Evolutionary conservation across 1,140 invertebrate species (phyloP), one percentile per base, ranked within the genome.

Genomic region (Hyles euphorbiae): DNA sequence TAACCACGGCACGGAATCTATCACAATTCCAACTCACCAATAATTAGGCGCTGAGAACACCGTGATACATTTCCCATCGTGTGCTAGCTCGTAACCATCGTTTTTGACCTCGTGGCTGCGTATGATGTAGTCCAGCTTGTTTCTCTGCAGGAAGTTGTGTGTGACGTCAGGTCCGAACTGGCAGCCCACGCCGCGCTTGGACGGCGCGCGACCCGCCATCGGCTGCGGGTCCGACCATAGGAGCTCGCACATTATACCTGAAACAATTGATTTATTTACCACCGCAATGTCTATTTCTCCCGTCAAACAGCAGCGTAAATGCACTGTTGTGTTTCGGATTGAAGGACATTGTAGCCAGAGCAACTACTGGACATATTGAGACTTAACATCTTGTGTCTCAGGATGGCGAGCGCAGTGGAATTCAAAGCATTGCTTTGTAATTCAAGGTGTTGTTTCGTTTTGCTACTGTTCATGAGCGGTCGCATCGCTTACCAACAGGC

Each of bases 141-240:
- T 99, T 9, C 90, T 78, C 58, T 93, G 86, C 32, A 98, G 91
- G 88, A 99, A 99, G 59, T 91, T 91, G 63, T 94, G 89, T 0
- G 98, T 99, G 1, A 99, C 95, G 87, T 99, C 98, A 0, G 99
- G 98, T 5, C 99, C 99, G 91, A 99, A 99, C 88, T 99, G 98
- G 70, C 98, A 95, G 22, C 98, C 98, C 4, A 99, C 97, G 3
- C 99, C 99, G 61, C 99, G 93, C 89, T 99, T 99, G 65, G 97
- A 99, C 0, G 97, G 95, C 1, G 96, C 93, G 44, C 96, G 90
- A 0, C 98, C 99, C 50, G 81, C 74, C 82, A 94, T 93, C 6
- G 94, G 93, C 82, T 99, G 98, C 0, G 99, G 99, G 91, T 99
- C 99, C 1, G 97, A 99, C 98, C 98, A 99, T 6, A 99, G 90